Evolutionary conservation across 2,888 invertebrate species (phyloP).

Genomic region (Polyommatus icarus): DNA sequence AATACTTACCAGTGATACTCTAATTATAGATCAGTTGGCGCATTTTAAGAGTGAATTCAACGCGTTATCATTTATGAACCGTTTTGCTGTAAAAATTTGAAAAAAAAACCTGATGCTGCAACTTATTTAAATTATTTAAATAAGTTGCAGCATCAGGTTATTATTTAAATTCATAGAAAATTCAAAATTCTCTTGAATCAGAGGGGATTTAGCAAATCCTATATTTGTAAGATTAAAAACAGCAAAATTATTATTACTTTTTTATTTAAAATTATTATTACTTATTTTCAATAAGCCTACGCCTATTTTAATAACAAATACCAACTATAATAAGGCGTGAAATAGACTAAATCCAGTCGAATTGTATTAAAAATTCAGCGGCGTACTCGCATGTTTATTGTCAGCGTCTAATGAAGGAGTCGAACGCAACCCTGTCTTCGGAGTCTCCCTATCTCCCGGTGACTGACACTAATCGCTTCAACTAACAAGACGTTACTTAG

Average conservation of each 20-base stretch:
- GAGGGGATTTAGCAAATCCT: too few relatives aligned
- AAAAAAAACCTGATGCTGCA: too few relatives aligned
- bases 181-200: too few relatives aligned
- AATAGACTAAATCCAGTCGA: background rate
- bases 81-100: too few relatives aligned
- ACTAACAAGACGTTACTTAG: conserved; percentile 3
- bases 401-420: conserved; percentile 22
- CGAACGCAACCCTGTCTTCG: background rate
- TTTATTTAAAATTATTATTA: too few relatives aligned
- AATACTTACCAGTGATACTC: conserved; percentile 30
- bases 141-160: too few relatives aligned
- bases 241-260: too few relatives aligned
- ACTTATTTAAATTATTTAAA: too few relatives aligned
- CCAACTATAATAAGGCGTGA: background rate
- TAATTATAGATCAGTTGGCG: conserved; percentile 1
- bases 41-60: background rate
- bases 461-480: conserved; percentile 22
- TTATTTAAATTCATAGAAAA: too few relatives aligned
- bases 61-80: too few relatives aligned
- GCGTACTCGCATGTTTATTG: conserved; percentile 15
- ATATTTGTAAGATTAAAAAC: too few relatives aligned
- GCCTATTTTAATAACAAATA: background rate
- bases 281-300: too few relatives aligned
- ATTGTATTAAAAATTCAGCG: conserved; percentile 8
- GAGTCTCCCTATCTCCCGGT: conserved; percentile 15